Evolutionary conservation across 1,140 invertebrate genomes (phyloP).

Genomic region (Idris sp.): DNA sequence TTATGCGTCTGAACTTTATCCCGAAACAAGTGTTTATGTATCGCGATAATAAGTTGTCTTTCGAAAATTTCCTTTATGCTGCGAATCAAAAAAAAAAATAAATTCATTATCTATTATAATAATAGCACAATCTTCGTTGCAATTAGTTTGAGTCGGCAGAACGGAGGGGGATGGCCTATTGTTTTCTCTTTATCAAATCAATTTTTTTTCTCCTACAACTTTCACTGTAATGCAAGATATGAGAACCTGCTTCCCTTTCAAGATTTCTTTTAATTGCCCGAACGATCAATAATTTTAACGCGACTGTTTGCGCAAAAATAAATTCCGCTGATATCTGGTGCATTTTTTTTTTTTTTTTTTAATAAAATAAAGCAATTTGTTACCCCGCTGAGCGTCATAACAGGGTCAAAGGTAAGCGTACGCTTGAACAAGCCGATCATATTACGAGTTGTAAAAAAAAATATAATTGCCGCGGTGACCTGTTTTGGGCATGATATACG

Average conservation of each 20-base stretch:
- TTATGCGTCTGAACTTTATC: no score
- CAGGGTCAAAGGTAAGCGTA: slow-evolving; percentile 42
- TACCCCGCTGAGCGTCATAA: slow-evolving; percentile 9
- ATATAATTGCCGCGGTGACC: slow-evolving; percentile 1
- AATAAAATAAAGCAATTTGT: slow-evolving; percentile 31
- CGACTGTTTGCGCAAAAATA: slow-evolving; percentile 17
- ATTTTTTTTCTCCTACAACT: slow-evolving; percentile 62
- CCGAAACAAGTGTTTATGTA: no score
- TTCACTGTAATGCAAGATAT: slow-evolving; percentile 47
- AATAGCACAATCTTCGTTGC: slow-evolving; percentile 69
- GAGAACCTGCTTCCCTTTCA: slow-evolving; percentile 1
- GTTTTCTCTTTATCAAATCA: slow-evolving; percentile 61
- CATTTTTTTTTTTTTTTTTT: slow-evolving; percentile 22
- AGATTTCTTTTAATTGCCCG: slow-evolving; percentile 3
- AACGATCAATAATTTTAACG: slow-evolving; percentile 32
- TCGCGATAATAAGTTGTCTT: no score
- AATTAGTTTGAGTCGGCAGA: slow-evolving; percentile 71
- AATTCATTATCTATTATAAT: slow-evolving; percentile 68
- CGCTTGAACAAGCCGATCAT: slow-evolving; percentile 13
- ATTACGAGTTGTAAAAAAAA: slow-evolving; percentile 52
- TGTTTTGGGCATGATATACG: slow-evolving; percentile 55
- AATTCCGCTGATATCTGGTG: slow-evolving; percentile 13
- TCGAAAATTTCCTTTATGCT: no score
- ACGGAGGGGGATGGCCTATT: slow-evolving; percentile 55
- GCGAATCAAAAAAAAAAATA: no score